phyloP scores from a whole-genome alignment of 2,888 invertebrate genomes.

The Lasioglossum figueresi region DNA sequence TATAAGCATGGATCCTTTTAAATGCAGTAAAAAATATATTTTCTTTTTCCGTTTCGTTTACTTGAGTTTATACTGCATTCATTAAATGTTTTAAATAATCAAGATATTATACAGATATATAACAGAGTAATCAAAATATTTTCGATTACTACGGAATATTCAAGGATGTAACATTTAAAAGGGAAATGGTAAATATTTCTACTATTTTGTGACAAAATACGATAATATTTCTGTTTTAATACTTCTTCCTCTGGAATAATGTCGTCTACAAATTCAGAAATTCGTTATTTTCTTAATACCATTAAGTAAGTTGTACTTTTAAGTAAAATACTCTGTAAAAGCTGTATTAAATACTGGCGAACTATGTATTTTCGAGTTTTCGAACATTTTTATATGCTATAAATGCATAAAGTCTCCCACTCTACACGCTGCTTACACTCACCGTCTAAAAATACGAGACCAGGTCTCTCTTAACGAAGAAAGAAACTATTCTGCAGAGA shows the following conservation, averaged over 20 bases:
- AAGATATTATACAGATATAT: neutral
- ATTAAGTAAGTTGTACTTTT: neutral
- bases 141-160: neutral
- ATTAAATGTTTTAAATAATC: neutral
- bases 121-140: neutral
- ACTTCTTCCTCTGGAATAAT: neutral
- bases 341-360: neutral
- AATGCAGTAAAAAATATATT: no score
- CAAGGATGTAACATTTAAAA: neutral
- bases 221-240: neutral
- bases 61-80: neutral
- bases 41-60: no score
- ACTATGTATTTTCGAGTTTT: neutral
- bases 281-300: neutral
- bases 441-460: constrained; percentile 1
- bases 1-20: no score
- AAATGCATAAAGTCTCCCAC: constrained; percentile 3
- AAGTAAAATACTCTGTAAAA: neutral
- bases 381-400: neutral
- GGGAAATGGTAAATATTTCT: neutral
- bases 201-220: neutral
- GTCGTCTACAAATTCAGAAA: neutral
- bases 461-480: constrained; percentile 5
- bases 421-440: neutral
- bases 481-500: neutral